Percentiles rank a stretch among this genome's conserved stretches.
Conservation (phyloP, 2,888 invertebrate species). For the Macrosiphum euphorbiae region DNA sequence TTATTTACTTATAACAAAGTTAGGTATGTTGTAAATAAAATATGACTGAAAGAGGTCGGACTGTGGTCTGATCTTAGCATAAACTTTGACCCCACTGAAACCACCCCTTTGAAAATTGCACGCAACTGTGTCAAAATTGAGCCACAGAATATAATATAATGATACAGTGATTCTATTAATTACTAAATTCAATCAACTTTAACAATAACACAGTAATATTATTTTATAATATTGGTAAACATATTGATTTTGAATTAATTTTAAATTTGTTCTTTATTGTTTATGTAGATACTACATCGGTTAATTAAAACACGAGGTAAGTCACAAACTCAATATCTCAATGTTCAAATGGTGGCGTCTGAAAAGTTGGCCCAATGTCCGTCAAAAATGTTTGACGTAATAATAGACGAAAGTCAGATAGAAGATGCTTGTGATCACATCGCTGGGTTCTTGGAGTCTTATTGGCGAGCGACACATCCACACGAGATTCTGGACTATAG, state of each 20-base stretch:
- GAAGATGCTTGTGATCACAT: conserved; percentile 99
- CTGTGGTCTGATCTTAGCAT: too few relatives aligned
- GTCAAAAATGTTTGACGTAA: conserved; percentile 98
- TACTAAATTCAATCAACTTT: not conserved
- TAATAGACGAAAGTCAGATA: conserved; percentile 98
- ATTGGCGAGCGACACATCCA: conserved; percentile 98
- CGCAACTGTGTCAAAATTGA: too few relatives aligned
- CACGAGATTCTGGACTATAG: conserved; percentile 74
- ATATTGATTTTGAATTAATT: not conserved
- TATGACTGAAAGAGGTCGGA: too few relatives aligned
- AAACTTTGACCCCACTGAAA: too few relatives aligned
- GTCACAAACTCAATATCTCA: conserved; percentile 96
- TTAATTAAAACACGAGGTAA: conserved; percentile 99
- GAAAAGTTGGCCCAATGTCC: conserved; percentile 99
- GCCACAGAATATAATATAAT: too few relatives aligned
- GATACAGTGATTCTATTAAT: not conserved
- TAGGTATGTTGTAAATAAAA: too few relatives aligned
- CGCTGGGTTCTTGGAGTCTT: conserved; percentile 97
- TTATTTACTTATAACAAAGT: too few relatives aligned
- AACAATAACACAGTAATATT: not conserved
- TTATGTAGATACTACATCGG: conserved; percentile 88
- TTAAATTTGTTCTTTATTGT: not conserved
- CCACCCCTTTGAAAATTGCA: too few relatives aligned
- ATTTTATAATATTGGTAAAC: conserved; percentile 66
- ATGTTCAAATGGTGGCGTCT: conserved; percentile 99